phyloP scores from a whole-genome alignment of 2,888 invertebrate species.

The Mesochorus sp. region DNA sequence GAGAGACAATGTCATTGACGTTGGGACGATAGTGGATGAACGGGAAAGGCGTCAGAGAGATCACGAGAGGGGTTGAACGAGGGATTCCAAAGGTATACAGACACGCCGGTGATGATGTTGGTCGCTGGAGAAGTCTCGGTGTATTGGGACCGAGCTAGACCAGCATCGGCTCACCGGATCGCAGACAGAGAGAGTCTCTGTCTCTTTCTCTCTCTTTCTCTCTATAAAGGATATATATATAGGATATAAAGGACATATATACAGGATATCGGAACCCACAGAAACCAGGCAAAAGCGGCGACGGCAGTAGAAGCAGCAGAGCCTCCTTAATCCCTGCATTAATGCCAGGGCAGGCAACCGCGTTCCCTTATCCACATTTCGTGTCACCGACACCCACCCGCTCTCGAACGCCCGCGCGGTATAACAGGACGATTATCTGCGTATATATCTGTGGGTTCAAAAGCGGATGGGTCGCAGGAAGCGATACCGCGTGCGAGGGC shows the following conservation, averaged over 20 bases:
- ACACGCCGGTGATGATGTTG: conserved; percentile 6
- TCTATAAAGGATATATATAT: no score
- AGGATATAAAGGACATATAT: no score
- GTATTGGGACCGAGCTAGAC: conserved; percentile 62
- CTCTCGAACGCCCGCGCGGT: no score
- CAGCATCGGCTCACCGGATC: conserved; percentile 56
- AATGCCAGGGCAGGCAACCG: conserved; percentile 73
- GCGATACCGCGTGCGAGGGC: neutral
- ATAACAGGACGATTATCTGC: neutral
- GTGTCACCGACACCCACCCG: conserved; percentile 24
- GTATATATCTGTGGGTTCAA: neutral
- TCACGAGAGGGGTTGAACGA: conserved; percentile 17
- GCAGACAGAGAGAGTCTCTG: conserved; percentile 13
- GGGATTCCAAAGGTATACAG: neutral
- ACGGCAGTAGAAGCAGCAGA: conserved; percentile 57
- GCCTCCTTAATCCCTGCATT: conserved; percentile 73
- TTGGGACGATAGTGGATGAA: conserved; percentile 53
- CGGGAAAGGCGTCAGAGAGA: conserved; percentile 44
- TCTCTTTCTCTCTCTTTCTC: no score
- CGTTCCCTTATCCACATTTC: conserved; percentile 44
- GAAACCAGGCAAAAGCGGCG: conserved; percentile 52
- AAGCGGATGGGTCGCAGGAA: neutral
- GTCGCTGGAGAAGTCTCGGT: conserved; percentile 51
- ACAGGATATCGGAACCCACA: conserved; percentile 27
- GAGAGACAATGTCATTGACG: conserved; percentile 17